Evolutionary conservation across 30 jellyfish, hydroid and myxozoan genomes (phyloP).

Genomic region (Chironex yamaguchii): DNA sequence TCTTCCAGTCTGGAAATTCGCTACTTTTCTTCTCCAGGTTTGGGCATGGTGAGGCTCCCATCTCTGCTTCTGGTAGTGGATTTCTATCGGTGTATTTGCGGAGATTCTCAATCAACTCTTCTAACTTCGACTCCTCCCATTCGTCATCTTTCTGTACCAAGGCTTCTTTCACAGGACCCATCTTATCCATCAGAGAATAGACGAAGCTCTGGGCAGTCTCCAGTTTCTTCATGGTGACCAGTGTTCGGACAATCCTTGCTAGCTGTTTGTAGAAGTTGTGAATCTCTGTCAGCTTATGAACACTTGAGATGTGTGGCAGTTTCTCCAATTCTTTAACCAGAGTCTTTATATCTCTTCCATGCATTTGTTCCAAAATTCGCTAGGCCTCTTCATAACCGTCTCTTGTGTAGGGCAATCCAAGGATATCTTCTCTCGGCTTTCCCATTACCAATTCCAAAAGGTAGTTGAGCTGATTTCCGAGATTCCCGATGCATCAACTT

Average conservation of each 20-base stretch:
- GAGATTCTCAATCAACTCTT: constrained; percentile 57
- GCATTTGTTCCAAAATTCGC: constrained; percentile 40
- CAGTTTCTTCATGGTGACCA: constrained; percentile 49
- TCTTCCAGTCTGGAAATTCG: constrained; percentile 15
- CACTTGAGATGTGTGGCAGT: constrained; percentile 15
- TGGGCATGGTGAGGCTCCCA: neutral
- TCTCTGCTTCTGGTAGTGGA: constrained; percentile 25
- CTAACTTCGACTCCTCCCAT: constrained; percentile 64
- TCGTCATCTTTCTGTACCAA: constrained; percentile 47
- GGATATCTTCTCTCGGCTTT: constrained; percentile 71
- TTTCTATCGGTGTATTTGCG: constrained; percentile 67
- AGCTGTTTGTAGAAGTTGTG: constrained; percentile 63
- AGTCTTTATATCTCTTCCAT: constrained; percentile 52
- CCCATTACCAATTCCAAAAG: constrained; percentile 68
- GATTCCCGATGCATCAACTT: constrained; percentile 35
- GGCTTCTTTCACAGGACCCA: constrained; percentile 48
- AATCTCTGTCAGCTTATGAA: constrained; percentile 8
- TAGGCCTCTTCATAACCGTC: constrained; percentile 69
- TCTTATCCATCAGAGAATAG: constrained; percentile 43
- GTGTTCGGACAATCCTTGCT: constrained; percentile 52
- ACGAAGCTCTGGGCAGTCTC: constrained; percentile 60
- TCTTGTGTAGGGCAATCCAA: constrained; percentile 53
- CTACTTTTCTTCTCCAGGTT: constrained; percentile 7
- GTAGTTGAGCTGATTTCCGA: constrained; percentile 76
- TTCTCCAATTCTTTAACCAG: constrained; percentile 46